These are phyloP conservation scores for Gallinago stenura DNA, from an alignment of 2,797 vertebrate genomes.

Conservation along the genomic window DNA sequence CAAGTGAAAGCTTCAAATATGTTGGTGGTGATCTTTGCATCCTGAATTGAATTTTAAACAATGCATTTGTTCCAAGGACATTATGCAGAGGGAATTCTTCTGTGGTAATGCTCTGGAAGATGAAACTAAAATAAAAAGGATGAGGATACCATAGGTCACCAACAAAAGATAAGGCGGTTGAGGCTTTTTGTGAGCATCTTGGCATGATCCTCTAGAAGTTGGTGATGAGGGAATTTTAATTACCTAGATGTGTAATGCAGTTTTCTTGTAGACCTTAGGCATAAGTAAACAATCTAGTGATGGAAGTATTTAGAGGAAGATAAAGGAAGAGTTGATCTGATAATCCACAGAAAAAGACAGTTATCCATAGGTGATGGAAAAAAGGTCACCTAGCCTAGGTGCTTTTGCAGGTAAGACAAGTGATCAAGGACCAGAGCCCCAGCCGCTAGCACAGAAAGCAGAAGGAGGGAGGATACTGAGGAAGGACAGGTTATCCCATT, in stretches of 20 bases:
- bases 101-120: background rate
- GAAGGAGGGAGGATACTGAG: background rate
- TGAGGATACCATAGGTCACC: background rate
- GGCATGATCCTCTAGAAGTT: background rate
- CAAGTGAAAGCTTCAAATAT: background rate
- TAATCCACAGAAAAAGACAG: slow-evolving; percentile 16
- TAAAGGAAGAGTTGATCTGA: slow-evolving; percentile 4
- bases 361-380: background rate
- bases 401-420: background rate
- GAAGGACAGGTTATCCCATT: background rate
- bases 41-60: background rate
- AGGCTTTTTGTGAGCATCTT: background rate
- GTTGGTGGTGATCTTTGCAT: background rate
- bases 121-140: background rate
- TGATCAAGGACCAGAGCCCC: background rate
- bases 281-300: background rate
- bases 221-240: background rate
- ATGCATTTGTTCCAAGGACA: fast-evolving
- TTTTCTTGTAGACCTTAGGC: background rate
- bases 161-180: background rate
- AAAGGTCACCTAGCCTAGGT: background rate
- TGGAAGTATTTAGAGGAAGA: background rate
- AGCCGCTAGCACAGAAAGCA: background rate
- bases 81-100: background rate
- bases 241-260: background rate